These are phyloP conservation scores for Brachylomia viminalis DNA, from an alignment of 2,888 invertebrate genomes.

Conservation along the genomic window DNA sequence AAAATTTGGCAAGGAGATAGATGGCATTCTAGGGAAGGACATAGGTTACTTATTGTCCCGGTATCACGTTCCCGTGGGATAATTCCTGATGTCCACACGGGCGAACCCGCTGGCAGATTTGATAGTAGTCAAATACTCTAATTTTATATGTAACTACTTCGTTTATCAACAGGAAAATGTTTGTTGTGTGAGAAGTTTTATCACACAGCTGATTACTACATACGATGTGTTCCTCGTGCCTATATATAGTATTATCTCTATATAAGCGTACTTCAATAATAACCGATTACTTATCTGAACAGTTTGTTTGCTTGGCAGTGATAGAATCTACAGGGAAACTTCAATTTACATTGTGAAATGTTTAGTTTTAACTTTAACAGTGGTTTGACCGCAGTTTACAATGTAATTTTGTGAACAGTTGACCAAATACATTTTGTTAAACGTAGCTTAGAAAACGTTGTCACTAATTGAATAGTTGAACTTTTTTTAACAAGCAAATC, in stretches of 20 bases:
- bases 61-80: no score
- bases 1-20: no score
- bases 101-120: no score
- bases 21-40: no score
- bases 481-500: not conserved
- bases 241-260: no score
- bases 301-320: not conserved
- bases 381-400: not conserved
- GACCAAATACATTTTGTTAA: conserved; percentile 12
- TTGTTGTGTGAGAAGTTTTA: no score
- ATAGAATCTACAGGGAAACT: not conserved
- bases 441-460: not conserved
- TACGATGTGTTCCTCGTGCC: not conserved
- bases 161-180: conserved; percentile 24
- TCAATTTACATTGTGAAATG: conserved; percentile 11
- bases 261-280: conserved; percentile 17
- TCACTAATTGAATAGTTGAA: not conserved
- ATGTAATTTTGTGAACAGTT: not conserved
- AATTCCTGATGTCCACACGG: no score
- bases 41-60: no score
- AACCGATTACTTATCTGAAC: not conserved
- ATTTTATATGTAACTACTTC: no score
- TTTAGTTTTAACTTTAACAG: conserved; percentile 12
- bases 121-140: no score
- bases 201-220: not conserved